Base-by-base conservation (phyloP, 2,888 invertebrate species). In the Conomelus anceps region DNA sequence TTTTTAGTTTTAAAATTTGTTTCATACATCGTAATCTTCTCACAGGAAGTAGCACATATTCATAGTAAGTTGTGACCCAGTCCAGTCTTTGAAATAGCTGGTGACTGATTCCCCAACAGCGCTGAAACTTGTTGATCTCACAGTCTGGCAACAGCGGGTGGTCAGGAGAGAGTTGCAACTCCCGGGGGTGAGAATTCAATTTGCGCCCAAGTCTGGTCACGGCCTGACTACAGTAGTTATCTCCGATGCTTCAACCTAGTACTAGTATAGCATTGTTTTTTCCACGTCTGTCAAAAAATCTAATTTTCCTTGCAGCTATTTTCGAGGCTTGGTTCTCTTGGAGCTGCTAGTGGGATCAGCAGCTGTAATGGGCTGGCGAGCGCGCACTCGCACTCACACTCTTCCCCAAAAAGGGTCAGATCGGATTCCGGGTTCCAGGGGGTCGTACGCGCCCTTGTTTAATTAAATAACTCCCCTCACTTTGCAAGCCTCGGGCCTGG, bases 391-490 rank as follows among this genome's bases (percentile, higher is more conserved):
- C 63, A 63, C 63, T n/a, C 34, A 34, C 34, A 13, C 34, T 17
- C 7, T 63, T 63, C n/a, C 63, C 26, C 63, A 63, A 63, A 63
- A 63, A 63, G 63, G 63, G 63, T 63, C 63, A 63, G 63, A 63
- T 63, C 63, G n/a, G 63, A 63, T 63, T 63, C 34, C 34, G 34
- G 34, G 34, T 34, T 34, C 13, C 34, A n/a, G 63, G 85, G 85
- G 23, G 22, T 22, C 23, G 23, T 22, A 22, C 17, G 85, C 23
- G 23, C 86, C 86, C 86, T 86, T 86, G 86, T 86, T 86, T 86
- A 86, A 86, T 86, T 86, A 86, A 86, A 86, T 86, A 86, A 86
- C 86, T 86, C 22, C 86, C 86, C 86, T 86, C 29, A 24, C 86
- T 86, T 86, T 86, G 26, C 22, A 22, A 24, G 63, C 63, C 63